Percentiles rank a stretch among this genome's conserved stretches.
phyloP scores from a whole-genome alignment of 2,888 invertebrate species.

The Cabera pusaria region DNA sequence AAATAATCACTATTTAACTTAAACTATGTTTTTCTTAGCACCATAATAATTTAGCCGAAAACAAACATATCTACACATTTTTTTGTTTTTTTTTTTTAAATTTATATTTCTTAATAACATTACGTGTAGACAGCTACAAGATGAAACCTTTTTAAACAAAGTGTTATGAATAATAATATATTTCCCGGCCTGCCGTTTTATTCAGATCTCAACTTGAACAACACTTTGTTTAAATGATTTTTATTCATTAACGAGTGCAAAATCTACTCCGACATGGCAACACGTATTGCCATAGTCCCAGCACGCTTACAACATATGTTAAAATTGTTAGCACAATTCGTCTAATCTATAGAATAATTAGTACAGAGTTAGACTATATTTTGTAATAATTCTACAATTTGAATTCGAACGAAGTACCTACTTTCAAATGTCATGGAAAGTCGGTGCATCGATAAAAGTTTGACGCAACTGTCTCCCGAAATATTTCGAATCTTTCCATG shows the following conservation, averaged over 20 bases:
- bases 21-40: slow-evolving; percentile 47
- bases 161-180: slow-evolving; percentile 10
- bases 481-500: too few species aligned
- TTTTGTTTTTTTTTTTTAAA: slow-evolving; percentile 5
- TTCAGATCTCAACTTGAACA: slow-evolving; percentile 14
- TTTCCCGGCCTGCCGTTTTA: slow-evolving; percentile 13
- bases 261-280: slow-evolving; percentile 6
- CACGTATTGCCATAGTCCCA: too few species aligned
- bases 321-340: slow-evolving; percentile 45
- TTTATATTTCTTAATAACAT: background rate
- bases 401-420: slow-evolving; percentile 9
- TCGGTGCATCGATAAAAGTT: too few species aligned
- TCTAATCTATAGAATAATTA: slow-evolving; percentile 49
- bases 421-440: slow-evolving; percentile 1
- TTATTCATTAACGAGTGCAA: slow-evolving; percentile 17
- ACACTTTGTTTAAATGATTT: slow-evolving; percentile 15
- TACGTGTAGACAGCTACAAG: slow-evolving; percentile 5
- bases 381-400: slow-evolving; percentile 16
- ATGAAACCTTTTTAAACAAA: slow-evolving; percentile 17
- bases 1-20: slow-evolving; percentile 34
- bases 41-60: slow-evolving; percentile 41
- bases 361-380: slow-evolving; percentile 38
- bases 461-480: too few species aligned
- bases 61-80: slow-evolving; percentile 13
- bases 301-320: too few species aligned